A percentile compares a stretch with the other conserved stretches of the same genome.
phyloP scores from a whole-genome alignment of 2,113 vertebrate genomes.

The Apistogramma diplotaenia region DNA sequence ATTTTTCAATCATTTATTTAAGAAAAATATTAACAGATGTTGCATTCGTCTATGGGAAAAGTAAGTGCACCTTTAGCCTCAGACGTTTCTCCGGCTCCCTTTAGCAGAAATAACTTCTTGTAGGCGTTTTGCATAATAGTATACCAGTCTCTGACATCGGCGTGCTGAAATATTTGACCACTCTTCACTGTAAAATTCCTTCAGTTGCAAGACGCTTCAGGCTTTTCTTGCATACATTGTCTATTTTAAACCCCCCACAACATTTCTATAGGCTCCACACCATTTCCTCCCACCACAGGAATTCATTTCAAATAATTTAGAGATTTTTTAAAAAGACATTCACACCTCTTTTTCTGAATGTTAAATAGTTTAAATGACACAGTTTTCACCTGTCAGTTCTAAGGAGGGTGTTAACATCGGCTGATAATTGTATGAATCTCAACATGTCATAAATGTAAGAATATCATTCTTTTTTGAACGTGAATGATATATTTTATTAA shows the following conservation, averaged over 20 bases:
- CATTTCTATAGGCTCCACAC: not conserved
- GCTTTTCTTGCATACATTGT: not conserved
- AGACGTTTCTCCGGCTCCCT: not conserved
- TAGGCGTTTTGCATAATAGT: not conserved
- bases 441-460: not conserved
- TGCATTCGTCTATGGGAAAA: not conserved
- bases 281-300: not conserved
- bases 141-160: not conserved
- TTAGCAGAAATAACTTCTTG: not conserved
- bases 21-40: not conserved
- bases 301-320: not conserved
- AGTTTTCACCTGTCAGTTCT: not conserved
- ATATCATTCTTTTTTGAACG: not conserved
- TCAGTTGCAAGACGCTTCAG: not conserved
- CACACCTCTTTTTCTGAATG: not conserved
- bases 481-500: not conserved
- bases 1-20: not conserved
- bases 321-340: not conserved
- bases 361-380: not conserved
- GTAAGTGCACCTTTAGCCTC: not conserved
- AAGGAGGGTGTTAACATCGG: not conserved
- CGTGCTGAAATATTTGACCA: conserved; percentile 1
- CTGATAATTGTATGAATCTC: not conserved
- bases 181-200: not conserved
- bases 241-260: not conserved